These are phyloP conservation scores for Scomberomorus guttatus DNA, from an alignment of 2,797 vertebrate genomes.

Conservation along the genomic window DNA sequence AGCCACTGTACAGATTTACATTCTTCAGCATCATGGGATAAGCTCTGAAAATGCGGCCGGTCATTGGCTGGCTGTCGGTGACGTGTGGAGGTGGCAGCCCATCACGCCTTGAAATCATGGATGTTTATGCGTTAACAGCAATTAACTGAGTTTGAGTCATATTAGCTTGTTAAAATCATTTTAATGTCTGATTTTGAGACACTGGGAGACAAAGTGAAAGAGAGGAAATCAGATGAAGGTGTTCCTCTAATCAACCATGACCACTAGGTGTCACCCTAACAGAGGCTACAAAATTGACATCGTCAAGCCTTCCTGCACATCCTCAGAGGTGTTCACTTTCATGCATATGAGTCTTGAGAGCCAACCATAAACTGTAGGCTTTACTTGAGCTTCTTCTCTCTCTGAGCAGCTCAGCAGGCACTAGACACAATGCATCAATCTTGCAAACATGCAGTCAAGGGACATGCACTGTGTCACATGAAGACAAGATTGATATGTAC, in stretches of 20 bases:
- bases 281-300: neutral
- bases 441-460: neutral
- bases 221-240: neutral
- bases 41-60: constrained; percentile 30
- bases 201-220: rapidly evolving
- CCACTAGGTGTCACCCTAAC: constrained; percentile 53
- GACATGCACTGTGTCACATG: no score
- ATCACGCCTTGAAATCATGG: neutral
- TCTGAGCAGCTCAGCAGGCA: no score
- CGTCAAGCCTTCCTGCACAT: neutral
- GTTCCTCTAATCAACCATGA: neutral
- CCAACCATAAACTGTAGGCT: no score
- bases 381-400: no score
- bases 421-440: no score
- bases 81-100: constrained; percentile 57
- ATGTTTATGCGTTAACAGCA: neutral
- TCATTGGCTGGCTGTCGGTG: constrained; percentile 68
- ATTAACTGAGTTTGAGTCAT: neutral
- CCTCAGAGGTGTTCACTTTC: no score
- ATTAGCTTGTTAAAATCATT: rapidly evolving
- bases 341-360: no score
- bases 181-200: neutral
- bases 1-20: constrained; percentile 30
- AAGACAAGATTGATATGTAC: no score
- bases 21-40: constrained; percentile 50